These are phyloP conservation scores for Poeciliopsis paucimaculata DNA, from an alignment of 2,797 vertebrate genomes.

Conservation along the genomic window DNA sequence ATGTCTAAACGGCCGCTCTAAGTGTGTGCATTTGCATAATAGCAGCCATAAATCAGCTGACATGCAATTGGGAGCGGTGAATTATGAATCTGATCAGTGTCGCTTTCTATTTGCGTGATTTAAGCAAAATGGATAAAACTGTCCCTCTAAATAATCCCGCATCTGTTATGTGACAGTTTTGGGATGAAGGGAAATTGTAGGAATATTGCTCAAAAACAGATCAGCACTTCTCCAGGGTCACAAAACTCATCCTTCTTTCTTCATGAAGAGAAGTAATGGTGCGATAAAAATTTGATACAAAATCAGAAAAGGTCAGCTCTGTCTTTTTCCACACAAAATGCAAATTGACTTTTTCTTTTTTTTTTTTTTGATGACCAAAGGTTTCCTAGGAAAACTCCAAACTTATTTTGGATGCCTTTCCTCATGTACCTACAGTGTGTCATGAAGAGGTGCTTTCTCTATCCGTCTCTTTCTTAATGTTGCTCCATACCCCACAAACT, in stretches of 20 bases:
- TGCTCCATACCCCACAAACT: conserved; percentile 7
- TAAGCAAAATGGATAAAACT: conserved; percentile 41
- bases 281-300: conserved; percentile 15
- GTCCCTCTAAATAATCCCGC: conserved; percentile 45
- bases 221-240: conserved; percentile 37
- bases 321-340: neutral
- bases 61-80: conserved; percentile 43
- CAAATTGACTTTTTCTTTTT: neutral
- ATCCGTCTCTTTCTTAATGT: conserved; percentile 5
- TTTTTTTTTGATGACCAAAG: neutral
- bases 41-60: conserved; percentile 55
- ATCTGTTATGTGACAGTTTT: conserved; percentile 36
- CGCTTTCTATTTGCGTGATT: conserved; percentile 62
- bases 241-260: conserved; percentile 27
- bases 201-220: conserved; percentile 33
- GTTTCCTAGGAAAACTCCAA: neutral
- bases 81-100: conserved; percentile 64
- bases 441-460: neutral
- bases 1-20: conserved; percentile 58
- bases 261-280: conserved; percentile 18
- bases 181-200: conserved; percentile 23
- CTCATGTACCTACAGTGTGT: conserved; percentile 2
- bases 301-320: neutral
- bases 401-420: conserved; percentile 1
- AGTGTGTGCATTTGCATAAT: conserved; percentile 68